Base-by-base conservation (phyloP, 2,888 invertebrate genomes). In the Apotomis capreana region DNA sequence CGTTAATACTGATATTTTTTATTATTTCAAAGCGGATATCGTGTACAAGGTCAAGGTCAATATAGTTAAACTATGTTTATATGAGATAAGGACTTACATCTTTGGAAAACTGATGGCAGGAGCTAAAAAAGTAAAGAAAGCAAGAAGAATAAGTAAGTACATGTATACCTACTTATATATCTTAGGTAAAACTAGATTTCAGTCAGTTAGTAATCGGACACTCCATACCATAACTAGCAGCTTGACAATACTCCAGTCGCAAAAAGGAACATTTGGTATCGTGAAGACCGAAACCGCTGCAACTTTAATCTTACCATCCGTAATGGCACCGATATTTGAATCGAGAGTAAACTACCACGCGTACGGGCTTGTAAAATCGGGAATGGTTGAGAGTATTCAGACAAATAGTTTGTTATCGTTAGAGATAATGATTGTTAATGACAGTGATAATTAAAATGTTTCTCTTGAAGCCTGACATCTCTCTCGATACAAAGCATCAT, bases 381-480 rank as follows among this genome's bases (percentile, higher is more conserved):
- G 37, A 51, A 13, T 51, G 36, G 49, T 49, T 36, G 36, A 1
- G 9, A 51, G 10, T 13, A 13, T 37, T 36, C 36, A 0, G 6
- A 49, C 13, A 52, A 13, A 46, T 37, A 15, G 67, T 59, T 37
- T 36, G 40, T 60, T 68, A 60, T 68, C 68, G 12, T 70, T 64
- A 54, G 37, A 40, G 70, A 64, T 70, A 70, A 70, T 40, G 64
- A 70, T 69, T 69, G 61, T 69, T 69, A 69, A 69, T 63, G 62
- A n/a, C 15, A 1, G 13, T 9, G 59, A 57, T 40, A 59, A 52
- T 70, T 70, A 58, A 64, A 70, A 63, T 62, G 57, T 58, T 63
- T 40, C 63, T 69, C 15, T 58, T 51, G 12, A 59, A 40, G 44
- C 40, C 58, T 58, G 9, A 49, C 9, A 58, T 57, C 54, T 57